Conservation (phyloP, 53 echinoderm and acorn worm species). For the Paracentrotus lividus region DNA sequence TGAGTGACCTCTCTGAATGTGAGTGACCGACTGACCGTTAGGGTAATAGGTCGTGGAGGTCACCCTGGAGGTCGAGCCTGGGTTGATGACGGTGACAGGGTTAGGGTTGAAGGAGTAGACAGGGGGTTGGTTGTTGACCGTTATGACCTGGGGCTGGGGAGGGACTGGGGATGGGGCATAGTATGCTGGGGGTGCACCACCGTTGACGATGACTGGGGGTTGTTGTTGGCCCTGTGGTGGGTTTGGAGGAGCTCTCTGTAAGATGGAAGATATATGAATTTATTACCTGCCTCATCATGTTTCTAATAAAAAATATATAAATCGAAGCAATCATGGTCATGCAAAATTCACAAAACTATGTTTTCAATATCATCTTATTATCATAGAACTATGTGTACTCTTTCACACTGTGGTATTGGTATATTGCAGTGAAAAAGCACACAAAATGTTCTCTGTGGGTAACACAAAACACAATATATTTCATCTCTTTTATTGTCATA, state of each 20-base stretch:
- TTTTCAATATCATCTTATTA: too few relatives aligned
- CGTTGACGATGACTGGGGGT: slow-evolving; percentile 17
- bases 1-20: not conserved
- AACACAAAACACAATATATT: too few relatives aligned
- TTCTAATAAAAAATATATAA: too few relatives aligned
- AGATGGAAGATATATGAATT: not conserved
- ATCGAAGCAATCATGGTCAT: too few relatives aligned
- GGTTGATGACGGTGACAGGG: slow-evolving; percentile 42
- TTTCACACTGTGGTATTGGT: too few relatives aligned
- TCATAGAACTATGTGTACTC: too few relatives aligned
- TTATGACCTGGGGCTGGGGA: not conserved
- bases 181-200: not conserved
- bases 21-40: slow-evolving; percentile 48
- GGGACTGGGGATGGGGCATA: not conserved
- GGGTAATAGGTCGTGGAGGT: slow-evolving; percentile 58
- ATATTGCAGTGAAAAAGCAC: too few relatives aligned
- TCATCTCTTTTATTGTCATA: too few relatives aligned
- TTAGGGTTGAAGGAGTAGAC: not conserved
- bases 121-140: not conserved
- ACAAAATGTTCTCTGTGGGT: too few relatives aligned
- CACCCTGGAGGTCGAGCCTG: slow-evolving; percentile 37
- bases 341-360: too few relatives aligned
- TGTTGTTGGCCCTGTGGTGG: not conserved
- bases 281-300: too few relatives aligned
- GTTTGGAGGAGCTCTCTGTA: slow-evolving; percentile 18